phyloP scores from a whole-genome alignment of 2,888 invertebrate species.

The Drosophila prostipennis region DNA sequence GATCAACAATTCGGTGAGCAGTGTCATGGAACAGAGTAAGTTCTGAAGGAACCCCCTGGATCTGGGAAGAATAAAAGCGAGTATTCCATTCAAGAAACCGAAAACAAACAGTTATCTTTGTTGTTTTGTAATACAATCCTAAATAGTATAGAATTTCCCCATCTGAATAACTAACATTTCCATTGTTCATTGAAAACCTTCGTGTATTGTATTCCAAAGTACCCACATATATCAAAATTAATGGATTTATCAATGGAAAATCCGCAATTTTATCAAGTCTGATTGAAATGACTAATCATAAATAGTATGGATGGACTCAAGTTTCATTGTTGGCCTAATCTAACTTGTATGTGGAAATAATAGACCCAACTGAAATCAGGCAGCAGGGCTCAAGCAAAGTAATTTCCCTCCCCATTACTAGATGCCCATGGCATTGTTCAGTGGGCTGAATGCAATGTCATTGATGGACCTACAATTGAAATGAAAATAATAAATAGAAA shows the following conservation, averaged over 20 bases:
- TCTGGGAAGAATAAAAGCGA: background rate
- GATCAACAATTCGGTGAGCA: constrained; percentile 55
- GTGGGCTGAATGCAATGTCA: constrained; percentile 19
- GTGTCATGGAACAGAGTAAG: constrained; percentile 68
- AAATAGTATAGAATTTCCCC: background rate
- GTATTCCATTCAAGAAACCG: background rate
- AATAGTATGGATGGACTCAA: constrained; percentile 3
- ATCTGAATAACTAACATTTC: background rate
- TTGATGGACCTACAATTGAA: constrained; percentile 12
- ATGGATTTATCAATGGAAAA: background rate
- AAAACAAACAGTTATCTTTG: too few species aligned
- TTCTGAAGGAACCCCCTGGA: constrained; percentile 45
- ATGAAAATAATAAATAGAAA: constrained; percentile 29
- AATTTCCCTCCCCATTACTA: background rate
- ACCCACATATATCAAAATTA: too few species aligned
- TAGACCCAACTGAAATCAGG: constrained; percentile 10
- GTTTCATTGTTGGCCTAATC: constrained; percentile 13
- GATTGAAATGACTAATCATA: background rate
- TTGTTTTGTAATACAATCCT: background rate
- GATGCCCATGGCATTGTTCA: constrained; percentile 14
- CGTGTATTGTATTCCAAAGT: background rate
- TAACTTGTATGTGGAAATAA: background rate
- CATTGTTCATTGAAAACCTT: background rate
- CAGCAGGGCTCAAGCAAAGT: constrained; percentile 9
- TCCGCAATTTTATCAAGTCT: background rate